A percentile compares a stretch with the other conserved stretches of the same genome.
Evolutionary conservation across 2,888 invertebrate genomes (phyloP).

Genomic region (Mactromeris polynyma): DNA sequence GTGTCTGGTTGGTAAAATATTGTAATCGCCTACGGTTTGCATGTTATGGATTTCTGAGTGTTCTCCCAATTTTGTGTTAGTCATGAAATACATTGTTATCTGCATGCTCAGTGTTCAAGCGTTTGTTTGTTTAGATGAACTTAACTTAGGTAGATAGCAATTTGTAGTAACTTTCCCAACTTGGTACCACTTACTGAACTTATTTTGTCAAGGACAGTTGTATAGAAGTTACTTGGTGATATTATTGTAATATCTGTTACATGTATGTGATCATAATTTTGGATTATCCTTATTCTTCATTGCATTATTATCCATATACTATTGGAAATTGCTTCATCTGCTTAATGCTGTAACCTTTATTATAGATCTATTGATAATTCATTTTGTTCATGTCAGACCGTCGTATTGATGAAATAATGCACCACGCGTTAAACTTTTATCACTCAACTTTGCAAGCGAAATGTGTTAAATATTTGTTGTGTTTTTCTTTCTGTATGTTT

Average conservation of each 20-base stretch:
- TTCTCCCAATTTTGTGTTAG: neutral
- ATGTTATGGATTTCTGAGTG: neutral
- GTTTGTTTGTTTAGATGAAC: neutral
- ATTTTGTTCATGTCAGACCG: too few relatives aligned
- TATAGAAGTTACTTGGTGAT: neutral
- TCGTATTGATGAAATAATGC: too few relatives aligned
- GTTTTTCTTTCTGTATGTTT: too few relatives aligned
- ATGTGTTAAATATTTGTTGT: too few relatives aligned
- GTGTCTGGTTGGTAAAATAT: neutral
- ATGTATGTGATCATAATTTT: neutral
- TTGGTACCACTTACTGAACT: neutral
- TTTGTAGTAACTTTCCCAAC: neutral
- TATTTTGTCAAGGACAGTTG: neutral
- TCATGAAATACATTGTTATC: neutral
- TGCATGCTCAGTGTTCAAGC: neutral
- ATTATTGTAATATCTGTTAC: neutral
- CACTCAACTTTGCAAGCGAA: too few relatives aligned
- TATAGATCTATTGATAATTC: neutral
- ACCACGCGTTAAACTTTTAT: too few relatives aligned
- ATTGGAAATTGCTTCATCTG: neutral
- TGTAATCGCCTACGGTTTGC: neutral
- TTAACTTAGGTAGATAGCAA: neutral
- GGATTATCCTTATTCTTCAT: too few relatives aligned
- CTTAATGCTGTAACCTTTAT: neutral
- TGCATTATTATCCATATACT: too few relatives aligned